Evolutionary conservation across 2,113 vertebrate genomes (phyloP).

Genomic region (Globicephala melas): DNA sequence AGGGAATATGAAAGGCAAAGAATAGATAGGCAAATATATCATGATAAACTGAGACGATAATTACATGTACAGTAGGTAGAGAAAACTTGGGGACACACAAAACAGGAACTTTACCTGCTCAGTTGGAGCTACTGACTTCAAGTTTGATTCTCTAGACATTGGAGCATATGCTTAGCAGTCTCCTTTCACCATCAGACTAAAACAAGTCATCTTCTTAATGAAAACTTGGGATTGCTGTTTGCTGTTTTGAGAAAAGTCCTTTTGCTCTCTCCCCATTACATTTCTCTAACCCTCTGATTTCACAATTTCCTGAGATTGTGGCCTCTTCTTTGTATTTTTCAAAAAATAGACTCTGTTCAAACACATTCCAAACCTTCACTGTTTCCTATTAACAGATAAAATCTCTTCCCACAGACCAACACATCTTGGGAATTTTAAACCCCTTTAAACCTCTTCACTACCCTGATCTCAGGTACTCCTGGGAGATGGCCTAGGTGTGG

Average conservation of each 20-base stretch:
- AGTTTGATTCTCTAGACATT: background rate
- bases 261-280: background rate
- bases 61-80: background rate
- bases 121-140: background rate
- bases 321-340: conserved; percentile 15
- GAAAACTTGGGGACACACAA: background rate
- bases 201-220: background rate
- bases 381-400: conserved; percentile 53
- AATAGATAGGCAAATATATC: background rate
- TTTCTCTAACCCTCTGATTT: background rate
- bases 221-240: background rate
- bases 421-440: conserved; percentile 40
- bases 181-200: background rate
- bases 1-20: background rate
- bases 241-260: background rate
- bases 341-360: conserved; percentile 31
- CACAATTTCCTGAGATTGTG: conserved; percentile 4
- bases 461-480: background rate
- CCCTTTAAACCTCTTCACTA: background rate
- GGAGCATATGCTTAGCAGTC: background rate
- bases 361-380: conserved; percentile 44
- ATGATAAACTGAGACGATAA: background rate
- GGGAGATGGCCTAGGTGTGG: background rate
- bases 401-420: conserved; percentile 36
- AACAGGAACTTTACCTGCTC: background rate